These are phyloP conservation scores for Dryadula phaetusa DNA, from an alignment of 2,888 invertebrate species.

Conservation along the genomic window DNA sequence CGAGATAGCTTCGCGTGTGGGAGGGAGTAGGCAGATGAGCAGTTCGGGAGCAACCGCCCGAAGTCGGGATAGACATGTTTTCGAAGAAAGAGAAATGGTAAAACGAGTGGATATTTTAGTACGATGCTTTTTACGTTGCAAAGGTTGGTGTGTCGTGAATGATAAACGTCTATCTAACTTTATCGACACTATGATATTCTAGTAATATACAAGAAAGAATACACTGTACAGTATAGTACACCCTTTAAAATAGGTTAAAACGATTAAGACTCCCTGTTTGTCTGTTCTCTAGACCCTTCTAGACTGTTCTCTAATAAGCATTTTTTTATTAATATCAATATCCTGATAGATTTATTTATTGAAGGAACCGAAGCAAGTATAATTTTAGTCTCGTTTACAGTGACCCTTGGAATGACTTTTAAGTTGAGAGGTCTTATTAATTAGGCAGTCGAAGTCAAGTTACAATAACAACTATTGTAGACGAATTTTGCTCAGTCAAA, in stretches of 20 bases:
- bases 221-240: not conserved
- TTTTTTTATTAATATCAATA: not conserved
- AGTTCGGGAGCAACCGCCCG: conserved; percentile 64
- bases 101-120: conserved; percentile 67
- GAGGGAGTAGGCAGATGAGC: conserved; percentile 59
- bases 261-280: no score
- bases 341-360: conserved; percentile 6
- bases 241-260: no score
- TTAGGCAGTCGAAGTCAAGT: conserved; percentile 39
- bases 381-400: conserved; percentile 22
- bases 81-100: conserved; percentile 73
- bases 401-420: conserved; percentile 35
- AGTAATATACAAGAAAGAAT: not conserved
- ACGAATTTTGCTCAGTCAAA: conserved; percentile 28
- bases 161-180: conserved; percentile 13
- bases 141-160: conserved; percentile 25
- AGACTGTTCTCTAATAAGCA: not conserved
- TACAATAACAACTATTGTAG: conserved; percentile 40
- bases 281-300: not conserved
- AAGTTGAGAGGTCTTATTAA: conserved; percentile 36
- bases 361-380: conserved; percentile 11
- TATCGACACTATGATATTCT: conserved; percentile 4
- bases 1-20: conserved; percentile 63
- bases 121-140: conserved; percentile 56
- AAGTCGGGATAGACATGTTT: conserved; percentile 74